phyloP scores from a whole-genome alignment of 1,140 invertebrate species.

The Leucophenga varia region DNA sequence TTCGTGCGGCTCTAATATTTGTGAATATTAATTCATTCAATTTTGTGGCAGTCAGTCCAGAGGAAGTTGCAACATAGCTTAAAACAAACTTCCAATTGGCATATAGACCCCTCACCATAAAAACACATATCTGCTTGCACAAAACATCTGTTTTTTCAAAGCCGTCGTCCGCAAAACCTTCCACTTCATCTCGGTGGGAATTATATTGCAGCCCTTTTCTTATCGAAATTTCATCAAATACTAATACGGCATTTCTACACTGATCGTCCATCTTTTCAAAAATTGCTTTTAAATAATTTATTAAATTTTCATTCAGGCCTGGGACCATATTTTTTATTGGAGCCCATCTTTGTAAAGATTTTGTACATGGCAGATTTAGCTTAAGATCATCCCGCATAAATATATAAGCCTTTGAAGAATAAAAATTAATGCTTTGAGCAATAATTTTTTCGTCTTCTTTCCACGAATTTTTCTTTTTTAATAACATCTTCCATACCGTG shows the following conservation, averaged over 20 bases:
- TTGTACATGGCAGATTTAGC: background rate
- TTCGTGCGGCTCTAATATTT: conserved; percentile 9
- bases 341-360: background rate
- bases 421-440: background rate
- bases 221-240: background rate
- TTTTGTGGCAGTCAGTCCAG: conserved; percentile 1
- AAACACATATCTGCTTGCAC: too few species aligned
- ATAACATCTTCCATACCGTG: background rate
- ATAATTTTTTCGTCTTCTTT: background rate
- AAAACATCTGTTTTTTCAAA: too few species aligned
- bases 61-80: background rate
- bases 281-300: background rate
- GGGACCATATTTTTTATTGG: background rate
- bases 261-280: background rate
- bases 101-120: too few species aligned
- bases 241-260: background rate
- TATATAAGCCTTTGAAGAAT: background rate
- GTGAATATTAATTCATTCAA: background rate
- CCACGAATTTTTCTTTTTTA: background rate
- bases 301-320: background rate
- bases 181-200: too few species aligned
- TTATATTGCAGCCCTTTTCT: too few species aligned
- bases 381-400: background rate
- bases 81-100: conserved; percentile 11
- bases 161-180: too few species aligned